phyloP scores from a whole-genome alignment of 2,113 vertebrate genomes.

The Lichenostomus cassidix region DNA sequence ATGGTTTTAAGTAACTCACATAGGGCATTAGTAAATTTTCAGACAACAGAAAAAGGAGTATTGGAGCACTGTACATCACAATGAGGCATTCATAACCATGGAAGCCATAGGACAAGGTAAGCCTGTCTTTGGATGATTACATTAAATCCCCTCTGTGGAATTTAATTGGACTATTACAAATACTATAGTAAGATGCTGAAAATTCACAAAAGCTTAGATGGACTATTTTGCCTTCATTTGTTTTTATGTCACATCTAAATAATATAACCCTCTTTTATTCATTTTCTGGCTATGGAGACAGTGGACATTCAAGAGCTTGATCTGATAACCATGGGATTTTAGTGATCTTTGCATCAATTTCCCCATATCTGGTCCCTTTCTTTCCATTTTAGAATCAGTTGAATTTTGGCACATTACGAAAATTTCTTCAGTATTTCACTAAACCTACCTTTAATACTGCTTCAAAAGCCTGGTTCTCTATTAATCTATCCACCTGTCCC shows the following conservation, averaged over 20 bases:
- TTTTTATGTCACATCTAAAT: background rate
- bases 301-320: background rate
- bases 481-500: background rate
- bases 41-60: background rate
- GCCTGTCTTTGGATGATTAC: background rate
- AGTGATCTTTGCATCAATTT: background rate
- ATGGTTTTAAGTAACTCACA: background rate
- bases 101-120: background rate
- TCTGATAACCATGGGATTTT: background rate
- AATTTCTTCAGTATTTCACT: background rate
- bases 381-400: background rate
- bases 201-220: background rate
- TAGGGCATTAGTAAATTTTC: background rate
- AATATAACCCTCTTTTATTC: background rate
- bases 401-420: background rate
- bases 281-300: background rate
- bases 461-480: background rate
- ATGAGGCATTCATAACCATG: background rate
- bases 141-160: background rate
- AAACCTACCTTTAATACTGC: background rate
- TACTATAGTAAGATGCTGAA: background rate
- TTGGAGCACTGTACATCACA: background rate
- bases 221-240: background rate
- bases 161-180: background rate
- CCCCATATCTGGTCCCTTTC: background rate